phyloP scores from a whole-genome alignment of 2,113 vertebrate species.

The Halichoeres trimaculatus region DNA sequence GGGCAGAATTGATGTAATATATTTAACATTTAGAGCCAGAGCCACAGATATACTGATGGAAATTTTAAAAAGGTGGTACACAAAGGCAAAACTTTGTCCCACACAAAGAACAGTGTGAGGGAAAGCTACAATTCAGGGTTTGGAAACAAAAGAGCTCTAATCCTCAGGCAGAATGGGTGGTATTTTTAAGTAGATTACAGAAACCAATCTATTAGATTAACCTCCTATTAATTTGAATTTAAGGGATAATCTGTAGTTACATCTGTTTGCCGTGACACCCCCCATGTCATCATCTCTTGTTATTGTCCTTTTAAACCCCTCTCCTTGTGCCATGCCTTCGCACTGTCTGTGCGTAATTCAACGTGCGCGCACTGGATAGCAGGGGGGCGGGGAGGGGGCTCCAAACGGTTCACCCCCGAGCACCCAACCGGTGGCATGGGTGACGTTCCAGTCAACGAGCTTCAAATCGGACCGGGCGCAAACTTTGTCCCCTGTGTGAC shows the following conservation, averaged over 20 bases:
- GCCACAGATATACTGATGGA: neutral
- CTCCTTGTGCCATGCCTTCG: constrained; percentile 53
- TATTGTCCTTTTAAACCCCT: constrained; percentile 65
- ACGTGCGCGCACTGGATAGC: constrained; percentile 41
- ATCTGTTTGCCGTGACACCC: constrained; percentile 74
- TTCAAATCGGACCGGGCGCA: constrained; percentile 46
- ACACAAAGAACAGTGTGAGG: neutral
- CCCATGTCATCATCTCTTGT: constrained; percentile 69
- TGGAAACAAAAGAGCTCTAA: constrained; percentile 62
- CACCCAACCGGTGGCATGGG: constrained; percentile 45
- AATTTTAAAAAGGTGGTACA: neutral
- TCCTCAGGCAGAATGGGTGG: constrained; percentile 55
- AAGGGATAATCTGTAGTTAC: constrained; percentile 71
- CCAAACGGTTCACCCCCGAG: constrained; percentile 47
- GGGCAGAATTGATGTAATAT: neutral
- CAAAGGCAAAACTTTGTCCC: constrained; percentile 16
- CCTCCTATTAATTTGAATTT: constrained; percentile 67
- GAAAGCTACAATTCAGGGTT: neutral
- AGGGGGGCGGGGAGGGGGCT: constrained; percentile 33
- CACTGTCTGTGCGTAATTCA: constrained; percentile 64
- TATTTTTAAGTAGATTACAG: constrained; percentile 68
- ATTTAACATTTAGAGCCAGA: neutral
- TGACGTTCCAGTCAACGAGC: constrained; percentile 45
- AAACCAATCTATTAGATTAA: constrained; percentile 72
- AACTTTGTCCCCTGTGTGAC: constrained; percentile 72